Evolutionary conservation across 2,888 invertebrate species (phyloP), one percentile per base, ranked within the genome.

Genomic region (Macropis europaea): DNA sequence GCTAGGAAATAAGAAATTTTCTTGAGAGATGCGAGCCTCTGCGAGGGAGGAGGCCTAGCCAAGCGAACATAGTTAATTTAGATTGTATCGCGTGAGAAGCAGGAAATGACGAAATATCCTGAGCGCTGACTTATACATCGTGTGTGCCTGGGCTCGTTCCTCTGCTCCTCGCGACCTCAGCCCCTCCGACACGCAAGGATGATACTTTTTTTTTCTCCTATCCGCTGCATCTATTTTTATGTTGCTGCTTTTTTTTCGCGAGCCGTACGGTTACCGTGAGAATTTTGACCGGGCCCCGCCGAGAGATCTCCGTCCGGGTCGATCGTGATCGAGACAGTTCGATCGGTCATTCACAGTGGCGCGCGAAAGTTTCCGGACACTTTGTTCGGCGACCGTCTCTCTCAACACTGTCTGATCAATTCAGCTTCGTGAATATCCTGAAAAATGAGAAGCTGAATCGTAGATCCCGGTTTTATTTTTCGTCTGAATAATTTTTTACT

Each of bases 31-130:
- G 87, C 85, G 83, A 86, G 81, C 73, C 79, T 79, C 77, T 73
- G 83, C 79, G 87, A 77, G 82, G 80, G 88, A 87, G 89, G 87
- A 87, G 85, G 87, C 87, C 88, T 89, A 89, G 87, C 89, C 88
- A 85, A 88, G 90, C 89, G 89, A 90, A 90, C 90, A 88, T 89
- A 88, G 90, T 90, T 90, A 90, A 90, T 90, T 90, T 90, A 90
- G 90, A 90, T 90, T 90, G 90, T 90, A 90, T 90, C 90, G 90
- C 90, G 90, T 90, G 90, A 90, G 90, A 90, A 90, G 89, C 90
- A 90, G 90, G 90, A 90, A 90, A 90, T 90, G 90, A 90, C 90
- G 90, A 90, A 90, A 90, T 90, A 90, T 90, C 90, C 90, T 90
- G 90, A 89, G 89, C 87, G 87, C 89, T 84, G 88, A 89, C 88